Percentiles rank a stretch among this genome's conserved stretches.
Conservation (phyloP, 37 sponge, comb jelly and placozoan genomes). For the Crambe crambe region DNA sequence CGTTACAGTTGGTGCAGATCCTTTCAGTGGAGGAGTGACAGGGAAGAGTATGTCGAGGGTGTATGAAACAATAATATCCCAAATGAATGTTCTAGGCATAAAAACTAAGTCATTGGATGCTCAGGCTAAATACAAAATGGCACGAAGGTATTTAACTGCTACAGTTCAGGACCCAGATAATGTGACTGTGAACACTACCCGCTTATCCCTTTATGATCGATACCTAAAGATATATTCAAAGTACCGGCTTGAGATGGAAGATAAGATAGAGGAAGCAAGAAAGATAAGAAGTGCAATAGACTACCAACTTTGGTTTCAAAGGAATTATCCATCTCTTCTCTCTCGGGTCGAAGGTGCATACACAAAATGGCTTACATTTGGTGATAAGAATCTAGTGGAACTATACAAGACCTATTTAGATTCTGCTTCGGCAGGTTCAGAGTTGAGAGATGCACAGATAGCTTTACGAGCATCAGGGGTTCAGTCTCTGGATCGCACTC, state of each 20-base stretch:
- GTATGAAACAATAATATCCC: conserved; percentile 27
- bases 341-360: conserved; percentile 44
- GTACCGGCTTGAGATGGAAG: conserved; percentile 38
- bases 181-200: neutral
- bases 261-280: conserved; percentile 16
- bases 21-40: conserved; percentile 30
- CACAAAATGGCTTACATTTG: conserved; percentile 52
- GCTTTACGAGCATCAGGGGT: conserved; percentile 42
- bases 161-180: conserved; percentile 28
- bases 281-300: neutral
- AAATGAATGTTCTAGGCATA: conserved; percentile 19
- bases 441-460: conserved; percentile 37
- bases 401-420: conserved; percentile 31
- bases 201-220: conserved; percentile 20
- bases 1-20: conserved; percentile 36
- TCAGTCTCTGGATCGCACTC: conserved; percentile 39
- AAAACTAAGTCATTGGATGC: neutral
- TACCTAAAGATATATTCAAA: conserved; percentile 23
- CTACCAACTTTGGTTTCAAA: conserved; percentile 50
- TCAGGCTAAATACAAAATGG: conserved; percentile 8
- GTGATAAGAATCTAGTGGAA: conserved; percentile 47
- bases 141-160: conserved; percentile 2
- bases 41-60: conserved; percentile 25
- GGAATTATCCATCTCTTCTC: conserved; percentile 24
- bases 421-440: conserved; percentile 30